Conservation (phyloP, 2,113 vertebrate species). For the human (Homo sapiens) region GRCh38 chr5:156892501-156893000, state of each 20-base stretch:
- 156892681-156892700: neutral
- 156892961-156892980: neutral
- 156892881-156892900: neutral
- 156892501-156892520: neutral
- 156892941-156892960: neutral
- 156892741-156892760: neutral
- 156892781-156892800: neutral
- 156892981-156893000: neutral
- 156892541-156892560: neutral
- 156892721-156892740: neutral
- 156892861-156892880: neutral
- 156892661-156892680: neutral
- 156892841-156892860: neutral
- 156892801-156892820: neutral
- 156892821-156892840: neutral
- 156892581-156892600: neutral
- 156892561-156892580: neutral
- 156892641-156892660: neutral
- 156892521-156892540: neutral
- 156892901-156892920: neutral
- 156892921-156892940: neutral
- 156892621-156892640: neutral
- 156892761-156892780: neutral
- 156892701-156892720: neutral
- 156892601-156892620: neutral